A percentile compares a stretch with the other conserved stretches of the same genome.
Evolutionary conservation across 2,113 vertebrate species (phyloP).

Genomic region (Chionomys nivalis): DNA sequence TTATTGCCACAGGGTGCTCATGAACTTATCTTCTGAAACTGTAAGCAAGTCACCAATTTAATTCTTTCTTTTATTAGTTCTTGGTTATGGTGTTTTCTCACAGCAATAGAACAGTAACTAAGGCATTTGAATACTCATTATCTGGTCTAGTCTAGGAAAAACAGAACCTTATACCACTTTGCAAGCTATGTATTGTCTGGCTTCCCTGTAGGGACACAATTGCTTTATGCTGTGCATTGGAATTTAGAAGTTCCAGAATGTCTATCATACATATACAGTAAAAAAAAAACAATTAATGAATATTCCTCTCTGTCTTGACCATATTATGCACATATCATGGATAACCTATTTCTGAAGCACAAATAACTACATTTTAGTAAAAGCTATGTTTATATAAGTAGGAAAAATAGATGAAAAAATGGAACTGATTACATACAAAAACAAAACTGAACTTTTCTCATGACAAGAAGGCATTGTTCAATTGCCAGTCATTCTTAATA

Average conservation of each 20-base stretch:
- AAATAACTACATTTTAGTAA: conserved; percentile 9
- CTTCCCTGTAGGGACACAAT: background rate
- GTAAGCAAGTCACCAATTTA: background rate
- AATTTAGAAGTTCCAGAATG: background rate
- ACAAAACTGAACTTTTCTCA: conserved; percentile 63
- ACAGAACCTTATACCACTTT: background rate
- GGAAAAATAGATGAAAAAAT: conserved; percentile 57
- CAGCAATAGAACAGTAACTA: background rate
- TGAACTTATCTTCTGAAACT: background rate
- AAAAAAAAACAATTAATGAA: background rate
- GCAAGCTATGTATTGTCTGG: background rate
- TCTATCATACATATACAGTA: background rate
- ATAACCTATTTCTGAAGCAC: background rate
- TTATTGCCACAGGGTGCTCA: no score
- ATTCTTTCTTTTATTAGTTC: background rate
- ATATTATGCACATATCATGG: background rate
- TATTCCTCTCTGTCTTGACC: background rate
- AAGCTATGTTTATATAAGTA: conserved; percentile 46
- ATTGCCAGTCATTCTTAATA: conserved; percentile 78
- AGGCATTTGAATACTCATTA: background rate
- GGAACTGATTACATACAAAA: conserved; percentile 55
- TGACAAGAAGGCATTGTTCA: conserved; percentile 74
- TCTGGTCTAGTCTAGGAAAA: background rate
- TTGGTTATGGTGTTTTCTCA: background rate
- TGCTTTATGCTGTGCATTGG: background rate